Evolutionary conservation across 2,113 vertebrate genomes (phyloP).

Genomic region (Ursus arctos): DNA sequence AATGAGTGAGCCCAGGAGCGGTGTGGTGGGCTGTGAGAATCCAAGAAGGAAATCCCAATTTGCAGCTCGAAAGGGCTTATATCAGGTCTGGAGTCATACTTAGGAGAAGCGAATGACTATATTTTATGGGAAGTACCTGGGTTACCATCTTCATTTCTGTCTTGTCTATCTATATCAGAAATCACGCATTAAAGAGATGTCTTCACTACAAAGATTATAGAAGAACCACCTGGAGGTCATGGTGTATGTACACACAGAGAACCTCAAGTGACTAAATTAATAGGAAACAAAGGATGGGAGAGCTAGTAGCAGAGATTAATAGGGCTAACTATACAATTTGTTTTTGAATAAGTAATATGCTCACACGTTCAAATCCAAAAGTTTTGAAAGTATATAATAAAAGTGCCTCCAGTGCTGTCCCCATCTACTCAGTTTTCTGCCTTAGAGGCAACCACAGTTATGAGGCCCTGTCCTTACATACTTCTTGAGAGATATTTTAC

Average conservation of each 20-base stretch:
- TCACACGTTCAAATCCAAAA: constrained; percentile 7
- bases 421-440: neutral
- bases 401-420: neutral
- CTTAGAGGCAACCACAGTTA: neutral
- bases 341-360: neutral
- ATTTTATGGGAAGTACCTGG: neutral
- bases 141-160: neutral
- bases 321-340: neutral
- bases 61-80: neutral
- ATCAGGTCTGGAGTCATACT: neutral
- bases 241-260: neutral
- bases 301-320: neutral
- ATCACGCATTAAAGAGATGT: neutral
- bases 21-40: neutral
- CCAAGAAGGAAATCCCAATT: neutral
- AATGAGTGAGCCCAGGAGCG: neutral
- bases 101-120: neutral
- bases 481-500: constrained; percentile 6
- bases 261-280: neutral
- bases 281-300: neutral
- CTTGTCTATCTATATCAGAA: neutral
- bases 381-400: neutral
- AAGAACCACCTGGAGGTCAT: neutral
- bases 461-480: neutral
- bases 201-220: neutral